A percentile compares a stretch with the other conserved stretches of the same genome.
Conservation (phyloP, 1,140 invertebrate genomes). For the Drosophila pachea region DNA sequence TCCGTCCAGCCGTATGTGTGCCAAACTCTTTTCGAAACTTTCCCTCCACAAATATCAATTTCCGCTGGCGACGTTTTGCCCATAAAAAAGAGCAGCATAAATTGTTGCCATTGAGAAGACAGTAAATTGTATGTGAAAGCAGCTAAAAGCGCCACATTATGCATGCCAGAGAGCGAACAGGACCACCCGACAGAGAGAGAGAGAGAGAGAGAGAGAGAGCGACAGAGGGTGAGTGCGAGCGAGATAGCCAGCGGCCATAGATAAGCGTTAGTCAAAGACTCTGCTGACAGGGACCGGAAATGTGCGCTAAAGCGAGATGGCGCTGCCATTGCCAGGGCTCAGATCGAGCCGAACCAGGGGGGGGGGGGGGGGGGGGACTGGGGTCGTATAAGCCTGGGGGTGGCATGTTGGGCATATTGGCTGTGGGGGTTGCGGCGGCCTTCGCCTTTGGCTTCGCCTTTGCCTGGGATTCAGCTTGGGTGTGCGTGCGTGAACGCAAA, state of each 20-base stretch:
- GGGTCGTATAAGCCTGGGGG: slow-evolving; percentile 2
- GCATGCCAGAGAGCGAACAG: slow-evolving; percentile 22
- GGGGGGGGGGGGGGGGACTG: not conserved
- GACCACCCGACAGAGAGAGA: not conserved
- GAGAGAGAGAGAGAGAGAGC: not conserved
- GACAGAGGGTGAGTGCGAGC: slow-evolving; percentile 6
- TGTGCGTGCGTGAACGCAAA: slow-evolving; percentile 37
- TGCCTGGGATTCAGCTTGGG: not conserved
- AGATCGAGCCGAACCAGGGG: not conserved
- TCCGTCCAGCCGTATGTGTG: slow-evolving; percentile 36
- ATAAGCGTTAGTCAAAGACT: slow-evolving; percentile 13
- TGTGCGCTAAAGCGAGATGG: slow-evolving; percentile 75
- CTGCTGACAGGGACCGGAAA: slow-evolving; percentile 55
- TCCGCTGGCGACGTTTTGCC: slow-evolving; percentile 70
- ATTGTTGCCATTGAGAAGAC: slow-evolving; percentile 73
- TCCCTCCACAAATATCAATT: slow-evolving; percentile 67
- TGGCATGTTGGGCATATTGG: not conserved
- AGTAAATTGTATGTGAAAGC: slow-evolving; percentile 78
- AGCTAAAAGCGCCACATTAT: slow-evolving; percentile 70
- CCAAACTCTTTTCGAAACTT: slow-evolving; percentile 59
- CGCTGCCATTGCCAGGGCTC: slow-evolving; percentile 51
- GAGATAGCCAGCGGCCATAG: slow-evolving; percentile 8
- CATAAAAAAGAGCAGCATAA: slow-evolving; percentile 59
- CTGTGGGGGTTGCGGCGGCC: slow-evolving; percentile 1
- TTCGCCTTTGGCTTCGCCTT: not conserved